Base-by-base conservation (phyloP, 2,113 vertebrate genomes). In the Callochromis pleurospilus region DNA sequence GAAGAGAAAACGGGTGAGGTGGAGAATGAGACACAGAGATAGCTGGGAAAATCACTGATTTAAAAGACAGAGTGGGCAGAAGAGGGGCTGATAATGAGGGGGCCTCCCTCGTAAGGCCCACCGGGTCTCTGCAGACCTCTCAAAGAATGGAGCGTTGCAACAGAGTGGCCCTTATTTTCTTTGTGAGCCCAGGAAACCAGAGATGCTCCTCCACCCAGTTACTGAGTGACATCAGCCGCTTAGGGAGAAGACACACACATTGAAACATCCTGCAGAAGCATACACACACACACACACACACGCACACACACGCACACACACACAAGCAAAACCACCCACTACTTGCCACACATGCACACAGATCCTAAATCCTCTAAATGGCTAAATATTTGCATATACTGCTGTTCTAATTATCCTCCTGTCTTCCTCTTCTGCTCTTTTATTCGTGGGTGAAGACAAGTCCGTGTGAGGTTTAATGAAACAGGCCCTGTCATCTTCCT, bases 211-310 rank as follows among this genome's bases (percentile, higher is more conserved):
- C 81, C 19, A n/a, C 80, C 85, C 80, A 17, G 80, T 82, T 82
- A 84, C 82, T 85, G 92, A 91, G 83, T 92, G 92, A 92, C 85
- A 88, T 92, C 88, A 91, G 53, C 84, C 45, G n/a, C 88, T 84
- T 62, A 58, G 87, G 86, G 86, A 86, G 81, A 84, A 79, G 51
- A 92, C 70, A 86, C 79, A 84, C 49, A 87, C 40, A 55, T 68
- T 21, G 31, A 86, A 54, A 49, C 14, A 75, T 29, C 24, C 70
- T 31, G 24, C 45, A 75, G 47, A 19, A 73, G 12, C 7, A 12
- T 1, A 38, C 11, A 38, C 36, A 24, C 13, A 45, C n/a, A 40
- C 38, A 38, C 38, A 38, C 36, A 4, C 9, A 38, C 36, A 36
- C 36, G 10, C 36, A 36, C 33, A 36, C 7, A 36, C 36, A 49